Percentiles rank a stretch among this genome's conserved stretches.
Conservation (phyloP, 23 tunicate genomes). For the Diplosoma virens region DNA sequence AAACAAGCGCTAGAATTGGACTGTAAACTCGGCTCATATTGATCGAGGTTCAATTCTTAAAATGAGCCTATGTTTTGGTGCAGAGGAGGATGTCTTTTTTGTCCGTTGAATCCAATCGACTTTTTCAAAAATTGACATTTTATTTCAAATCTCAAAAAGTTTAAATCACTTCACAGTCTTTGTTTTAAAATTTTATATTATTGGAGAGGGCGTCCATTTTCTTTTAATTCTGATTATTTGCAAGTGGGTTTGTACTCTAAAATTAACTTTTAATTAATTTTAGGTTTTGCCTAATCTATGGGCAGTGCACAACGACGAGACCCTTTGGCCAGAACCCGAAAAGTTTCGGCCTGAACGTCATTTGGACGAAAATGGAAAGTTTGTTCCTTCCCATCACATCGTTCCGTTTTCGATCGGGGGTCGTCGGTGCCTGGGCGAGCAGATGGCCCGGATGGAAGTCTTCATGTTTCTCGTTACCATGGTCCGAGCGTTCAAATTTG, state of each 20-base stretch:
- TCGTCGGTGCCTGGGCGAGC: slow-evolving; percentile 18
- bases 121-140: no score
- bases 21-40: no score
- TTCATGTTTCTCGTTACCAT: slow-evolving; percentile 8
- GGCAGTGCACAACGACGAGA: slow-evolving; percentile 20
- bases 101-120: no score
- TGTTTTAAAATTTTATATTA: no score
- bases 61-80: no score
- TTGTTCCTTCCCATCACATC: slow-evolving; percentile 9
- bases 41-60: no score
- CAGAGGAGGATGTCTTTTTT: no score
- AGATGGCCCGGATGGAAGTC: slow-evolving; percentile 21
- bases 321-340: slow-evolving; percentile 16
- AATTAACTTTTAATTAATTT: background rate
- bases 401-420: slow-evolving; percentile 9
- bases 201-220: no score
- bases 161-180: no score
- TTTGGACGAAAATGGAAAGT: slow-evolving; percentile 8
- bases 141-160: no score
- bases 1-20: no score
- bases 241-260: background rate
- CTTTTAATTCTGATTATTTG: no score
- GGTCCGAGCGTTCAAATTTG: slow-evolving; percentile 1
- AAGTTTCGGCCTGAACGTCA: slow-evolving; percentile 17
- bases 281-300: slow-evolving; percentile 4